Conservation (phyloP, 1,140 invertebrate species). For the Himalopsyche phryganea region DNA sequence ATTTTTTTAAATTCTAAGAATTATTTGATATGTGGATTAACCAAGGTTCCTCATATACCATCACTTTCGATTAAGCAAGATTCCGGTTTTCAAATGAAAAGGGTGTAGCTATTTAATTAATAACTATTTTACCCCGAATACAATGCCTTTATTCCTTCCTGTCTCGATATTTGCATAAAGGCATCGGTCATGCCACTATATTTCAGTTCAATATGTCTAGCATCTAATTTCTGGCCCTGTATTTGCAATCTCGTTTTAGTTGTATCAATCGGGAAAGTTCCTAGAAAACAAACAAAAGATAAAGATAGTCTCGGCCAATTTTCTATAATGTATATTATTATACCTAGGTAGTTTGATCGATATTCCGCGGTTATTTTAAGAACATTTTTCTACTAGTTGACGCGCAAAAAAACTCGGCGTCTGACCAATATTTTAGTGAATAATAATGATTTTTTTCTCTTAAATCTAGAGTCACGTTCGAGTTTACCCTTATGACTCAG, state of each 20-base stretch:
- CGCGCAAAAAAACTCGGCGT: too few relatives aligned
- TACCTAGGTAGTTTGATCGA: too few relatives aligned
- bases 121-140: conserved; percentile 72
- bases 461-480: conserved; percentile 4
- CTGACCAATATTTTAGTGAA: not conserved
- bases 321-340: too few relatives aligned
- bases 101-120: too few relatives aligned
- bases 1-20: too few relatives aligned
- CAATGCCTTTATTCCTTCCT: conserved; percentile 75
- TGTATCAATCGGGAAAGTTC: conserved; percentile 96
- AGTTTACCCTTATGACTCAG: not conserved
- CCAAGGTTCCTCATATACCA: too few relatives aligned
- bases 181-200: conserved; percentile 93
- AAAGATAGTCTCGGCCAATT: not conserved
- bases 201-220: conserved; percentile 68
- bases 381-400: too few relatives aligned
- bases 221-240: conserved; percentile 85
- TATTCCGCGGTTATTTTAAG: not conserved
- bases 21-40: too few relatives aligned
- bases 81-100: too few relatives aligned
- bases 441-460: not conserved
- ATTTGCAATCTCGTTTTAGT: conserved; percentile 95
- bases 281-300: conserved; percentile 48
- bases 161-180: conserved; percentile 73
- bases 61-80: too few relatives aligned